Conservation (phyloP, 1,140 invertebrate genomes). For the Palaemon carinicauda region DNA sequence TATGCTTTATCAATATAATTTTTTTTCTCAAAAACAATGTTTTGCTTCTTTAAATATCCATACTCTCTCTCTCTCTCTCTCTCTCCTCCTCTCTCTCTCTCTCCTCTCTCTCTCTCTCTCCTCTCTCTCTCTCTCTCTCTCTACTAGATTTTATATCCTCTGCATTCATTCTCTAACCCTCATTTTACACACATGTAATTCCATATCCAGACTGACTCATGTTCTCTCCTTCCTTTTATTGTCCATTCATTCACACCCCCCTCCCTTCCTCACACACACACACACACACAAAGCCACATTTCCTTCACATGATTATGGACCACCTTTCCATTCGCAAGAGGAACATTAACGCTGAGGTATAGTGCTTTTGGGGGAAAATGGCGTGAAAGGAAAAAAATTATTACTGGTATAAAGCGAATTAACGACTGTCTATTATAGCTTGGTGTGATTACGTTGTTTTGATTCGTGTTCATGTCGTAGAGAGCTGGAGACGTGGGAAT, state of each 20-base stretch:
- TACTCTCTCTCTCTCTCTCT: too few species aligned
- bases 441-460: too few species aligned
- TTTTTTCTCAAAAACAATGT: background rate
- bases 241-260: background rate
- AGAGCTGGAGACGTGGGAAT: background rate
- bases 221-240: background rate
- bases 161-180: background rate
- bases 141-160: background rate
- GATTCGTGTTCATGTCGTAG: background rate
- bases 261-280: too few species aligned
- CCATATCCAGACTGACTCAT: background rate
- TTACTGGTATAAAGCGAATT: too few species aligned
- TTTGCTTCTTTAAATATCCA: too few species aligned
- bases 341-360: background rate
- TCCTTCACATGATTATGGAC: too few species aligned
- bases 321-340: background rate
- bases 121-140: constrained; percentile 12
- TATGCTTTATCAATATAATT: too few species aligned
- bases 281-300: too few species aligned
- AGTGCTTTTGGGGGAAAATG: background rate
- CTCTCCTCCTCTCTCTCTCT: background rate
- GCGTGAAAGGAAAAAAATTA: background rate
- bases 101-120: background rate
- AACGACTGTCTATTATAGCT: too few species aligned
- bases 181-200: background rate